These are phyloP conservation scores for Tricholauxania praeusta DNA, from an alignment of 2,888 invertebrate genomes.

Conservation along the genomic window DNA sequence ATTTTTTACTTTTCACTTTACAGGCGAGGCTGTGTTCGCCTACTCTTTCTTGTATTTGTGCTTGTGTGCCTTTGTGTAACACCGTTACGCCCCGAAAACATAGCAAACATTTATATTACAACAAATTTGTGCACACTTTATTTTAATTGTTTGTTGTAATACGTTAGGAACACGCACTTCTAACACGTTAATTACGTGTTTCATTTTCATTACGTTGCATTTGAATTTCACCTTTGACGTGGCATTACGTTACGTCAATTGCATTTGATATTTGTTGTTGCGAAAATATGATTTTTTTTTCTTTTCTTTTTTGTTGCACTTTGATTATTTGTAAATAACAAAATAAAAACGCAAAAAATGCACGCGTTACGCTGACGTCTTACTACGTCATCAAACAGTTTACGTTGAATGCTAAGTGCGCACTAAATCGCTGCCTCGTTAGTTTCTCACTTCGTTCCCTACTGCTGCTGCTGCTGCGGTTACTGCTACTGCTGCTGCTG, in stretches of 20 bases:
- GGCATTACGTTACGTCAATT: background rate
- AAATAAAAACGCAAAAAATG: background rate
- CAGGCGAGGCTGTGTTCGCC: too few relatives aligned
- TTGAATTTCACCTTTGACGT: background rate
- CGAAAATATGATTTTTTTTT: background rate
- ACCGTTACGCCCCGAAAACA: too few relatives aligned
- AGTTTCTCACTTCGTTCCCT: constrained; percentile 30
- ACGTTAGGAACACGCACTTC: too few relatives aligned
- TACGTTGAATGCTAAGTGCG: constrained; percentile 32
- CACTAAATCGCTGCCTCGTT: constrained; percentile 35
- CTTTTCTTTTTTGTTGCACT: background rate
- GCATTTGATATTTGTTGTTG: background rate
- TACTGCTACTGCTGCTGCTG: background rate
- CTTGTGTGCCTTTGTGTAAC: too few relatives aligned
- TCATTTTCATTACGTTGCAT: background rate
- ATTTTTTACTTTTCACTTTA: too few relatives aligned
- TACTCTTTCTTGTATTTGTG: too few relatives aligned
- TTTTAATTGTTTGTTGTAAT: too few relatives aligned
- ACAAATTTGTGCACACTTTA: too few relatives aligned
- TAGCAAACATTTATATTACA: too few relatives aligned
- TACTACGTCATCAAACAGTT: constrained; percentile 26
- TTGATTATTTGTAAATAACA: background rate
- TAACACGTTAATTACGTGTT: background rate
- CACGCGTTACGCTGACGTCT: constrained; percentile 7
- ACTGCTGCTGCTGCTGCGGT: background rate